These are phyloP conservation scores for Xanthorhoe designata DNA, from an alignment of 2,888 invertebrate species.

Conservation along the genomic window DNA sequence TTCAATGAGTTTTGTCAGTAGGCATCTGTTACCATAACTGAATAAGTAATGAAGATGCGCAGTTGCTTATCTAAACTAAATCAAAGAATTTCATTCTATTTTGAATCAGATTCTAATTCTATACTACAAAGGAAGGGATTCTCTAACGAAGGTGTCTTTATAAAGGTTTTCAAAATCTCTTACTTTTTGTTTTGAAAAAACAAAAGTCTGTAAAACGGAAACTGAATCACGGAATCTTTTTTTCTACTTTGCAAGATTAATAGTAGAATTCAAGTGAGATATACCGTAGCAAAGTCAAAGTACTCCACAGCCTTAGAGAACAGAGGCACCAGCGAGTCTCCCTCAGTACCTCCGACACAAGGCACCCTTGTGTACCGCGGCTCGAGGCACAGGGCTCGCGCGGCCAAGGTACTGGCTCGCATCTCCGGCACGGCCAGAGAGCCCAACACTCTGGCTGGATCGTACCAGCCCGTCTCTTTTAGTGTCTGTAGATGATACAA, in stretches of 20 bases:
- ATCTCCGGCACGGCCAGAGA: constrained; percentile 78
- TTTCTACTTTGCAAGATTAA: too few species aligned
- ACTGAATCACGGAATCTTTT: too few species aligned
- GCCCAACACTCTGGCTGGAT: constrained; percentile 71
- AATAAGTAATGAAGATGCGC: background rate
- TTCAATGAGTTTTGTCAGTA: background rate
- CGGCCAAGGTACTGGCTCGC: constrained; percentile 77
- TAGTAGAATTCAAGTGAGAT: constrained; percentile 31
- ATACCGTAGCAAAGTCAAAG: constrained; percentile 76
- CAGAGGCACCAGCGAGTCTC: constrained; percentile 70
- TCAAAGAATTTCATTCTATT: too few species aligned
- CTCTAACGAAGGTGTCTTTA: too few species aligned
- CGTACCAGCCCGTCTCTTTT: constrained; percentile 77
- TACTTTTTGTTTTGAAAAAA: too few species aligned
- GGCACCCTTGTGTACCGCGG: constrained; percentile 75
- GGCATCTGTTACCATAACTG: background rate
- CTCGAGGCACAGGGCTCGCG: constrained; percentile 71
- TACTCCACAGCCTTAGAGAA: constrained; percentile 77
- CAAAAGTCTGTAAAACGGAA: too few species aligned
- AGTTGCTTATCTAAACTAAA: too few species aligned
- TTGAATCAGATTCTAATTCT: too few species aligned
- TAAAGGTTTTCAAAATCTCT: too few species aligned
- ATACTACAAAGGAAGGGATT: too few species aligned
- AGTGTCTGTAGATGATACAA: constrained; percentile 59
- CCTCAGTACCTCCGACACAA: constrained; percentile 77